Base-by-base conservation (phyloP, 2,113 vertebrate genomes). In the Miniopterus natalensis region DNA sequence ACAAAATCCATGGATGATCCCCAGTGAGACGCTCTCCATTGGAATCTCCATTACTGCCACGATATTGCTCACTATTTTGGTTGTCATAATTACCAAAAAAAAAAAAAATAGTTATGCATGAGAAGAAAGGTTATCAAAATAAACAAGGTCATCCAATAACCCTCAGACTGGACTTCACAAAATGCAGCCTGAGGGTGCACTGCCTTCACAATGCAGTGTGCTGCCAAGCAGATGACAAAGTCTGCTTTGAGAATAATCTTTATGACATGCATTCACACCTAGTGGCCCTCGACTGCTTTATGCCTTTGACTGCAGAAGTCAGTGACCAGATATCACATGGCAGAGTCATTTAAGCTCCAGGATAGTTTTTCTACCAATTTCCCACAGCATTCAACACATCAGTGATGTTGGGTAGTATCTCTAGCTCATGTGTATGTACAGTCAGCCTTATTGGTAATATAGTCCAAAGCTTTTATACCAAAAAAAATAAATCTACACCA, bases 161-260 rank as follows among this genome's bases (percentile, higher is more conserved):
- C 2, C 42, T 85, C 86, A 40, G 4, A 42, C 11, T 13, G 78
- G 57, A 94, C 77, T 66, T 88, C 93, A 65, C 84, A 88, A 36
- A 90, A 40, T 0, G 9, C 47, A 9, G 9, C 15, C 47, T 20
- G 71, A 88, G 49, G 9, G 9, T n/a, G 1, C 42, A 29, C 49
- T 77, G 8, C 29, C 47, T 77, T 77, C 17, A n/a, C 47, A 77
- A 18, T n/a, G 47, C 47, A 77, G 17, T 53, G 47, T n/a, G 47
- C 66, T 77, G 51, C 59, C 81, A 13, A 57, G 87, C 74, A 42
- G 87, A 94, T 66, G 97, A 97, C 87, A 97, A 97, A 6, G 20
- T 97, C 77, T 97, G 96, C 78, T 53, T 96, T 25, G 83, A 96
- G 40, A 91, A 95, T 1, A 61, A 55, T 78, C 12, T 49, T 61